Percentiles rank a stretch among this genome's conserved stretches.
These are phyloP conservation scores for Triplophysa bombifrons DNA, from an alignment of 2,797 vertebrate species.

Conservation along the genomic window DNA sequence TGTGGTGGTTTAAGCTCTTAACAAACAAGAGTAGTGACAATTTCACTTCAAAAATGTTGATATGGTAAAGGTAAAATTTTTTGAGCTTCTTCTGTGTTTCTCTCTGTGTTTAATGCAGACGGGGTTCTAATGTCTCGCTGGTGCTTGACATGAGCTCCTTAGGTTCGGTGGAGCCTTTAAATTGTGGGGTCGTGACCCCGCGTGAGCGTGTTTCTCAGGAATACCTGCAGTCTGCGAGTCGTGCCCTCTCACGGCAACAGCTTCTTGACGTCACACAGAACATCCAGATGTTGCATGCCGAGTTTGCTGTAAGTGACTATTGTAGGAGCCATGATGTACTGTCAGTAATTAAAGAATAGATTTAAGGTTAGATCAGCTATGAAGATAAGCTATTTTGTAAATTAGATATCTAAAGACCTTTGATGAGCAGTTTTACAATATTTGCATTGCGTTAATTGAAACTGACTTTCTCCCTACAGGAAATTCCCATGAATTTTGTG, in stretches of 20 bases:
- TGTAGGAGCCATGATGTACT: background rate
- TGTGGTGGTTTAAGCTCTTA: no score
- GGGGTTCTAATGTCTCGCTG: slow-evolving; percentile 96
- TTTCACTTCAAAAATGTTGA: no score
- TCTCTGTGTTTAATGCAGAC: slow-evolving; percentile 69
- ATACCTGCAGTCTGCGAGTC: slow-evolving; percentile 86
- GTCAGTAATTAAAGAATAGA: background rate
- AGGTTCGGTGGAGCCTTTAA: slow-evolving; percentile 86
- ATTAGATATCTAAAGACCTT: no score
- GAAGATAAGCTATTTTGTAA: no score
- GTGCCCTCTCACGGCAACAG: slow-evolving; percentile 82
- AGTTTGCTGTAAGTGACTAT: slow-evolving; percentile 85
- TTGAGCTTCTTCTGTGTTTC: background rate
- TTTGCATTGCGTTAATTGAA: background rate
- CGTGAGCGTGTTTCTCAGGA: slow-evolving; percentile 86
- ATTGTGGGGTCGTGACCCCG: slow-evolving; percentile 78
- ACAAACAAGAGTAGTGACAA: no score
- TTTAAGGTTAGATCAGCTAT: background rate
- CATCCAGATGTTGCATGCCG: slow-evolving; percentile 86
- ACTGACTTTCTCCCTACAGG: slow-evolving; percentile 71
- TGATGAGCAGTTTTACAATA: background rate
- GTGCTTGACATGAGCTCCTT: slow-evolving; percentile 93
- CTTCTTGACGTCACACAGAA: slow-evolving; percentile 79
- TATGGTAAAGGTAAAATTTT: background rate
- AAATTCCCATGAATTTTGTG: slow-evolving; percentile 99